Base-by-base conservation (phyloP, 2,888 invertebrate species). In the Apotomis betuletana region DNA sequence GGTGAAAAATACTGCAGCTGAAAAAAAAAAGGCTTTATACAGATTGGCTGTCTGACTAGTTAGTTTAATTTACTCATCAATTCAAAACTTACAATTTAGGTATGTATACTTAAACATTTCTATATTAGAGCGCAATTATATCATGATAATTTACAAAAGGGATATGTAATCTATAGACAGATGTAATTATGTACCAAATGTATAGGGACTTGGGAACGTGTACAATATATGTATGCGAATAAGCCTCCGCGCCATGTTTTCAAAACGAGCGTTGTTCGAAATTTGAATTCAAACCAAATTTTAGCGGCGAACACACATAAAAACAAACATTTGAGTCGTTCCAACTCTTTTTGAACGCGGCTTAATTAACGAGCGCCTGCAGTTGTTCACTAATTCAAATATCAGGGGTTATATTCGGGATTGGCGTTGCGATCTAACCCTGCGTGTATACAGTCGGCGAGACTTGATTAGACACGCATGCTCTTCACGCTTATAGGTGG, bases 331-430 rank as follows among this genome's bases (percentile, higher is more conserved):
- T 67, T 54, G 58, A 63, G 62, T 63, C 55, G 60, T 55, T 61
- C 44, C 54, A 61, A 63, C 72, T 68, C 72, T 72, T 68, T 69
- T 63, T 63, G 71, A 71, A 70, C 65, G 61, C 49, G 67, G 46
- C 67, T 63, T 72, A 72, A 72, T 68, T 68, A 72, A 63, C 63
- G 72, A 58, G 55, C 54, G 67, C 62, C 62, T 72, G 68, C 72
- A 72, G 67, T 72, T 71, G 72, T 72, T 72, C 72, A 68, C 68
- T 68, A 72, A 72, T 72, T 72, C 67, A 72, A 68, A 63, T 63
- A 64, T 46, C 49, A 49, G 49, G 49, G 49, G 49, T 9, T 49
- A 10, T 9, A 49, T 49, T 49, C 49, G 49, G 10, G 49, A 49
- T 49, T 49, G 6, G 49, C 49, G 0, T 9, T 10, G 49, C 9